Evolutionary conservation across 2,888 invertebrate genomes (phyloP).

Genomic region (Aromia moschata): DNA sequence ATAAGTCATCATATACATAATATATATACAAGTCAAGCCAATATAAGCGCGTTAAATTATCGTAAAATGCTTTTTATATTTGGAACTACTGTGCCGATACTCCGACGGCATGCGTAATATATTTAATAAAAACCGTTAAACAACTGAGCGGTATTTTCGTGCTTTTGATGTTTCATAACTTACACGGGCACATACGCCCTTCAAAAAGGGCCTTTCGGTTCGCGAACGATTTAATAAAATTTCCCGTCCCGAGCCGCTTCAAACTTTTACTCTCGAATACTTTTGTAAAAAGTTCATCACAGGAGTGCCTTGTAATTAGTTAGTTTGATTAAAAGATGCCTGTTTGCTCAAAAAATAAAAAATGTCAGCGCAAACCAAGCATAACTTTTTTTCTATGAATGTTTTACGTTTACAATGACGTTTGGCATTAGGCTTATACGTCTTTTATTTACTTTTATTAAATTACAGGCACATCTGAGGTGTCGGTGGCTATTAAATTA

Average conservation of each 20-base stretch:
- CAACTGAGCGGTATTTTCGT: neutral
- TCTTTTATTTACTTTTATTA: no score
- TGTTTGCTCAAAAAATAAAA: neutral
- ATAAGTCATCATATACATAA: no score
- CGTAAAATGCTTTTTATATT: no score
- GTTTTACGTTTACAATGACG: no score
- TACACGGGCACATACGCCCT: neutral
- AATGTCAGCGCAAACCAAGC: neutral
- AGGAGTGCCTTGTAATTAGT: neutral
- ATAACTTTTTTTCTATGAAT: neutral
- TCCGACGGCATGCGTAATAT: neutral
- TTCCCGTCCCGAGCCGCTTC: neutral
- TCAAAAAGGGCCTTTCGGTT: constrained; percentile 5
- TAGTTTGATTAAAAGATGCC: neutral
- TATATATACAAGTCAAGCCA: no score
- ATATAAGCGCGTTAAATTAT: no score
- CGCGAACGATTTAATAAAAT: constrained; percentile 16
- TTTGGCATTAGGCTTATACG: no score
- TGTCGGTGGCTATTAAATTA: no score
- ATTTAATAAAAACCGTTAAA: constrained; percentile 14
- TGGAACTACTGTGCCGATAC: no score
- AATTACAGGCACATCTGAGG: no score
- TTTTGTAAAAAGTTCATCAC: constrained; percentile 2
- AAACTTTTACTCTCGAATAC: constrained; percentile 6
- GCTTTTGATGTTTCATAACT: constrained; percentile 19